phyloP scores from a whole-genome alignment of 2,888 invertebrate genomes.

The Abrostola triplasia region DNA sequence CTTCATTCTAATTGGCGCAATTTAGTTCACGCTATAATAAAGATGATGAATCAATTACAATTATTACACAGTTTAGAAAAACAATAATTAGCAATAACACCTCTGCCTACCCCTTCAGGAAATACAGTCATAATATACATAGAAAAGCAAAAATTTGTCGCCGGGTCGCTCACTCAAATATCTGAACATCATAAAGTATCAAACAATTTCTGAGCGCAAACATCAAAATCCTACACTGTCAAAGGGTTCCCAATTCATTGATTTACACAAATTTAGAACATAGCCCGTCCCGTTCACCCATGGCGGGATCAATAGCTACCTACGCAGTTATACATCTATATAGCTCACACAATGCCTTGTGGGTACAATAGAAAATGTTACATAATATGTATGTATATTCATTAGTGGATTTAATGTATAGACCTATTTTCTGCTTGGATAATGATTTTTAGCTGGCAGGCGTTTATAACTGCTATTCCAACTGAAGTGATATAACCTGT shows the following conservation, averaged over 20 bases:
- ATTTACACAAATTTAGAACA: conserved; percentile 57
- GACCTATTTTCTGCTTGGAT: background rate
- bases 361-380: conserved; percentile 21
- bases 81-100: no score
- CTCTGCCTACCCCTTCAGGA: no score
- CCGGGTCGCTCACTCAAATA: background rate
- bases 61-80: no score
- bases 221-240: conserved; percentile 34
- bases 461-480: no score
- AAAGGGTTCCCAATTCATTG: conserved; percentile 46
- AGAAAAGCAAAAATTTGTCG: background rate
- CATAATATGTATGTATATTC: conserved; percentile 12
- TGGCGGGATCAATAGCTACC: conserved; percentile 39
- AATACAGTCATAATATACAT: no score
- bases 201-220: conserved; percentile 4
- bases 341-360: conserved; percentile 29
- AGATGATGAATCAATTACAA: no score
- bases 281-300: conserved; percentile 20
- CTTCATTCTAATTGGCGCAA: no score
- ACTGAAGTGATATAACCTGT: no score
- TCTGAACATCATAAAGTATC: background rate
- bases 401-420: background rate
- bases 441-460: no score
- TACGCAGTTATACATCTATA: conserved; percentile 4
- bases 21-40: no score